A percentile compares a stretch with the other conserved stretches of the same genome.
phyloP scores from a whole-genome alignment of 2,888 invertebrate species.

The Asteroscopus sphinx region DNA sequence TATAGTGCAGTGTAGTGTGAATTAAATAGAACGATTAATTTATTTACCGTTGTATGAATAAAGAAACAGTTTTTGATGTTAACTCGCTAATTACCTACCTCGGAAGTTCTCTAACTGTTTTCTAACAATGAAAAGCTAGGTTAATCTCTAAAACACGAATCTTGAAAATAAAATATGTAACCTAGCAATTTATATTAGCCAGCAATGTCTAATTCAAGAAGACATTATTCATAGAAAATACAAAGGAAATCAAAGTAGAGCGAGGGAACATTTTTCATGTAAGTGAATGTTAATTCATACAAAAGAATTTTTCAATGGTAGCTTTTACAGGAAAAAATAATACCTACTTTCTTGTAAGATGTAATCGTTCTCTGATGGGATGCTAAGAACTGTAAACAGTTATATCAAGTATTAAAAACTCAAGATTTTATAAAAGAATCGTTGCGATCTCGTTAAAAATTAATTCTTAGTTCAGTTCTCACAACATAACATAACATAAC shows the following conservation, averaged over 20 bases:
- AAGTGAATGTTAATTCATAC: slow-evolving; percentile 8
- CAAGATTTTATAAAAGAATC: background rate
- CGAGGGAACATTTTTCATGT: slow-evolving; percentile 35
- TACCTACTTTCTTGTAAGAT: slow-evolving; percentile 38
- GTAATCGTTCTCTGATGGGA: slow-evolving; percentile 2
- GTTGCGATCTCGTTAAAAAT: too few species aligned
- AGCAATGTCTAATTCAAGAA: slow-evolving; percentile 18
- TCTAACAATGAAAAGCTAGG: too few species aligned
- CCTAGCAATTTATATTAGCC: slow-evolving; percentile 4
- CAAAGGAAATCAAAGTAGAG: slow-evolving; percentile 29
- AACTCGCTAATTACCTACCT: too few species aligned
- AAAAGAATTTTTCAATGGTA: slow-evolving; percentile 38
- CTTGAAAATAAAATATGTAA: background rate
- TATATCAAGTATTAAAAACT: background rate
- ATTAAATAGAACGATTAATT: too few species aligned
- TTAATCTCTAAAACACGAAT: too few species aligned
- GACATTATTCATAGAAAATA: slow-evolving; percentile 3
- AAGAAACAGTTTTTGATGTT: too few species aligned
- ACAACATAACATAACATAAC: too few species aligned
- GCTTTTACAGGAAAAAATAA: slow-evolving; percentile 27
- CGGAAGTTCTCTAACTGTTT: too few species aligned
- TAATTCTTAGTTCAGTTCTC: too few species aligned
- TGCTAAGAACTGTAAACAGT: background rate
- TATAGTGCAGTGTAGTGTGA: too few species aligned
- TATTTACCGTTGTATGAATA: too few species aligned